Percentiles rank a stretch among this genome's conserved stretches.
Evolutionary conservation across 1,140 invertebrate genomes (phyloP).

Genomic region (Orchesella cincta): DNA sequence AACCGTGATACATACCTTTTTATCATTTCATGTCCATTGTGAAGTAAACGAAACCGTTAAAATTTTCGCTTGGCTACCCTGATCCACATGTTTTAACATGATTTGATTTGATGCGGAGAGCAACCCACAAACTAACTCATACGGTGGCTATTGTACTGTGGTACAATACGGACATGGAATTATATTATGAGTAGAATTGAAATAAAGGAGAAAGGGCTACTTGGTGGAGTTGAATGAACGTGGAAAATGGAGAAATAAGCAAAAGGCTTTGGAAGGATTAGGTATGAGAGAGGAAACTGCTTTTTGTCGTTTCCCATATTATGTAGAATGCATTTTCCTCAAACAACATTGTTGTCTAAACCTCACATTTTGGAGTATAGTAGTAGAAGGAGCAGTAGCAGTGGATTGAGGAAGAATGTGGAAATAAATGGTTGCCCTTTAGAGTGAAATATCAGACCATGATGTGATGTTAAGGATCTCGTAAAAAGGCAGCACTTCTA

Average conservation of each 20-base stretch:
- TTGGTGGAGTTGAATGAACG: too few species aligned
- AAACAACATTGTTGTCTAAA: too few species aligned
- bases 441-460: not conserved
- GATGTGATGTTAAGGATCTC: not conserved
- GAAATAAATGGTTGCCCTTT: not conserved
- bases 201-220: too few species aligned
- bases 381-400: not conserved
- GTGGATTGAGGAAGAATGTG: not conserved
- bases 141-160: not conserved
- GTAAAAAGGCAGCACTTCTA: not conserved
- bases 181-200: too few species aligned
- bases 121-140: not conserved
- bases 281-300: too few species aligned
- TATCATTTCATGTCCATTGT: not conserved
- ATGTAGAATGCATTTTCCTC: too few species aligned
- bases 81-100: not conserved
- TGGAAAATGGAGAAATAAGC: too few species aligned
- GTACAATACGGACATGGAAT: too few species aligned
- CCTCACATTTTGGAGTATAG: too few species aligned
- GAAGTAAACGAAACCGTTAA: not conserved
- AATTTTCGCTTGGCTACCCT: not conserved
- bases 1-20: not conserved
- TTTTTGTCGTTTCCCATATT: too few species aligned
- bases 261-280: too few species aligned
- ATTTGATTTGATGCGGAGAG: slow-evolving; percentile 1